These are phyloP conservation scores for Agriopis leucophaearia DNA, from an alignment of 2,888 invertebrate species.

Conservation along the genomic window DNA sequence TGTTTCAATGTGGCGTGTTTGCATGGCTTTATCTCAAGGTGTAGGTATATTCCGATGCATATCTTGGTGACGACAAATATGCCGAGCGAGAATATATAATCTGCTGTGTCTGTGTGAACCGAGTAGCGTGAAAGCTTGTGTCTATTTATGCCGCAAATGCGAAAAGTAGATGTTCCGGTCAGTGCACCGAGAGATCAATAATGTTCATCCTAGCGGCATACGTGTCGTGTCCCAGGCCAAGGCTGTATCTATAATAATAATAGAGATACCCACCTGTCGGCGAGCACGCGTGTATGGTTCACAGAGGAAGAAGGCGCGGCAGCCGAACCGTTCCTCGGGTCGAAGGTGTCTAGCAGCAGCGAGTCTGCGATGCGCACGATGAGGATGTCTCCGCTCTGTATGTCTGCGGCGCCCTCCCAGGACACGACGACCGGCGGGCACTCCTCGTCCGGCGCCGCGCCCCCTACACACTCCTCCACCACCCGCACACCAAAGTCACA, in stretches of 20 bases:
- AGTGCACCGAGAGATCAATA: conserved; percentile 37
- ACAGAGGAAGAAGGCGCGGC: conserved; percentile 55
- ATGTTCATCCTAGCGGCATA: conserved; percentile 31
- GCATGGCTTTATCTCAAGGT: conserved; percentile 26
- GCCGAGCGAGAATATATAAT: conserved; percentile 14
- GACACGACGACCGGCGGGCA: conserved; percentile 87
- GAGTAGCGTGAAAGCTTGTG: conserved; percentile 25
- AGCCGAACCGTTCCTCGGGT: conserved; percentile 55
- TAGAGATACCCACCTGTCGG: conserved; percentile 65
- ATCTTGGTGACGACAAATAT: conserved; percentile 13
- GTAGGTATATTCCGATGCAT: conserved; percentile 9
- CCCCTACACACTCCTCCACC: conserved; percentile 74
- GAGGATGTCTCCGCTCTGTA: conserved; percentile 90
- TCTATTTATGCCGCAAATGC: conserved; percentile 29
- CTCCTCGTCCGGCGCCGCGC: conserved; percentile 70
- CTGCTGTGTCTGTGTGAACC: conserved; percentile 23
- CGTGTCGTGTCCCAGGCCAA: conserved; percentile 8
- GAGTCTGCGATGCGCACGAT: conserved; percentile 90
- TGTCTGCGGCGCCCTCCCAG: conserved; percentile 89
- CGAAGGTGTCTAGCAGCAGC: conserved; percentile 77
- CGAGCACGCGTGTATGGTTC: conserved; percentile 55
- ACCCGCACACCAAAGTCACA: conserved; percentile 71
- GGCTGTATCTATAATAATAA: conserved; percentile 37
- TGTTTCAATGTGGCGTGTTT: conserved; percentile 38
- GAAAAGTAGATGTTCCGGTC: conserved; percentile 34